A percentile compares a stretch with the other conserved stretches of the same genome.
These are phyloP conservation scores for Cremastinae sp. DNA, from an alignment of 2,888 invertebrate species.

Conservation along the genomic window DNA sequence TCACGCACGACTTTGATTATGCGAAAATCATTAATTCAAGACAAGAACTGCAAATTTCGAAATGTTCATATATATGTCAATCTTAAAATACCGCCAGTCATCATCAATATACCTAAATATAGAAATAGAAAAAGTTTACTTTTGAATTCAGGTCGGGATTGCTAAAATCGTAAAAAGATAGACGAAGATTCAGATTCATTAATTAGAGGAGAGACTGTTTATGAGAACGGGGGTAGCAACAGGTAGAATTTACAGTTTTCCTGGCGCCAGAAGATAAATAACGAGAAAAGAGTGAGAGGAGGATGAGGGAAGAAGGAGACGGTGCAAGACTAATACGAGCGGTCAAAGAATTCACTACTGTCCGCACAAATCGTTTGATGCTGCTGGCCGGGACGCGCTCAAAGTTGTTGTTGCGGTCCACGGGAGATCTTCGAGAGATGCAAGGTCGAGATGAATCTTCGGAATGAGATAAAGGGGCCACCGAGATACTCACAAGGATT, in stretches of 20 bases:
- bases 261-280: slow-evolving; percentile 62
- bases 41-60: too few species aligned
- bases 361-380: slow-evolving; percentile 47
- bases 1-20: too few species aligned
- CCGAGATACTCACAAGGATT: slow-evolving; percentile 38
- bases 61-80: too few species aligned
- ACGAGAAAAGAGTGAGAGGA: slow-evolving; percentile 46
- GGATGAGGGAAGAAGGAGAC: slow-evolving; percentile 25
- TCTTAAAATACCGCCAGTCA: too few species aligned
- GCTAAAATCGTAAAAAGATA: not conserved
- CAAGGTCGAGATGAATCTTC: slow-evolving; percentile 66
- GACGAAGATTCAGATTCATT: not conserved
- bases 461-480: slow-evolving; percentile 68
- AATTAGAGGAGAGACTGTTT: slow-evolving; percentile 6
- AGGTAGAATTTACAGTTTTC: slow-evolving; percentile 44
- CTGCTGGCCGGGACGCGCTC: slow-evolving; percentile 26
- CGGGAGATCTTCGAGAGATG: slow-evolving; percentile 62
- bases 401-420: slow-evolving; percentile 54
- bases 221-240: not conserved
- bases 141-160: too few species aligned
- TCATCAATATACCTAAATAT: too few species aligned
- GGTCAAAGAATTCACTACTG: slow-evolving; percentile 48
- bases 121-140: too few species aligned
- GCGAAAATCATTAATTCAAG: too few species aligned
- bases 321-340: slow-evolving; percentile 26